A percentile compares a stretch with the other conserved stretches of the same genome.
Conservation (phyloP, 2,888 invertebrate species). For the Ectemnius continuus region DNA sequence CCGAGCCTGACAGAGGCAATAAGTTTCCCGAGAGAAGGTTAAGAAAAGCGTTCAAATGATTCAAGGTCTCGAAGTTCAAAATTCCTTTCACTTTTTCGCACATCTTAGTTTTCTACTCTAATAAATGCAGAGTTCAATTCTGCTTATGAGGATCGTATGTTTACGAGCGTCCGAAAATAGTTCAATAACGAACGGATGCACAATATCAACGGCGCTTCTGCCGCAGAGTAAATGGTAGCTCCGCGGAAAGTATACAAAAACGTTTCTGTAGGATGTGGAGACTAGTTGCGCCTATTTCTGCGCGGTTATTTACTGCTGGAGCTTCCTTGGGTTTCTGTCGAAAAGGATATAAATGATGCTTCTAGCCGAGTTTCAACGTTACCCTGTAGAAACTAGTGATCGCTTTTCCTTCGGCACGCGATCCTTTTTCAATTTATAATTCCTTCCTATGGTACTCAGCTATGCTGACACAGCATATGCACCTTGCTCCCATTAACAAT, state of each 20-base stretch:
- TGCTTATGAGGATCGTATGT: no score
- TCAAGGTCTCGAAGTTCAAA: slow-evolving; percentile 56
- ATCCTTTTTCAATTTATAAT: slow-evolving; percentile 4
- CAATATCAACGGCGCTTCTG: no score
- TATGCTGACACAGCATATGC: background rate
- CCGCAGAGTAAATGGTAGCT: no score
- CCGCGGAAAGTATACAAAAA: no score
- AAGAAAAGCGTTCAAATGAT: slow-evolving; percentile 46
- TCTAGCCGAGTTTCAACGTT: background rate
- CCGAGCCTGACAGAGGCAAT: slow-evolving; percentile 42
- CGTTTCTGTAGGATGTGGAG: no score
- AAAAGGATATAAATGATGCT: slow-evolving; percentile 2
- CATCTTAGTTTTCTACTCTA: no score
- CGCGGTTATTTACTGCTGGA: background rate
- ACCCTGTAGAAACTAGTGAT: background rate
- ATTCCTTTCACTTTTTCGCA: no score
- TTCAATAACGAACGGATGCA: no score
- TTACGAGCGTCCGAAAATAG: no score
- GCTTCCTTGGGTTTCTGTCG: background rate
- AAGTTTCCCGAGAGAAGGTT: slow-evolving; percentile 59
- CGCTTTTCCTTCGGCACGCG: background rate
- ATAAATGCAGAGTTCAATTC: no score
- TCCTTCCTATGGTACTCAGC: background rate
- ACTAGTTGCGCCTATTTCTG: background rate
- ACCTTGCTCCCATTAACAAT: background rate